Evolutionary conservation across 2,888 invertebrate genomes (phyloP).

Genomic region (Exephanes ischioxanthus): DNA sequence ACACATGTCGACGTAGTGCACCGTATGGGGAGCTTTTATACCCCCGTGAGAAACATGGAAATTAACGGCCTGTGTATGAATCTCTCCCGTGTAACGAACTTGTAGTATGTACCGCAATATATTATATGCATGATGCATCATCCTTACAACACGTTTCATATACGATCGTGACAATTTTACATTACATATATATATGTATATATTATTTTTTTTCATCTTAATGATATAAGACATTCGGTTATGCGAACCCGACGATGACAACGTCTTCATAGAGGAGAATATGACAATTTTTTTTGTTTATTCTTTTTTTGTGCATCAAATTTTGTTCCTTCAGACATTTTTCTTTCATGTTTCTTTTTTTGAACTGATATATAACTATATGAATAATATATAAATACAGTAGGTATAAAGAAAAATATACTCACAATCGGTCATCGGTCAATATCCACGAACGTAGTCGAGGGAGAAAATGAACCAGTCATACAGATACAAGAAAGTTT

Average conservation of each 20-base stretch:
- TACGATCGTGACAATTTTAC: neutral
- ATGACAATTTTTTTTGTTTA: neutral
- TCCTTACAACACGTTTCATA: conserved; percentile 2
- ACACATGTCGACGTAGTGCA: conserved; percentile 36
- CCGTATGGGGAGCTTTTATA: conserved; percentile 50
- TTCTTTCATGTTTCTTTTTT: neutral
- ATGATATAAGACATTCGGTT: conserved; percentile 36
- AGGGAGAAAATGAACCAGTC: neutral
- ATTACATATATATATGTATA: neutral
- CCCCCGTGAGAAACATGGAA: conserved; percentile 60
- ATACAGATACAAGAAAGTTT: conserved; percentile 23
- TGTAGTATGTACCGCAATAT: neutral
- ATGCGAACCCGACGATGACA: neutral
- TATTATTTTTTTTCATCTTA: conserved; percentile 1
- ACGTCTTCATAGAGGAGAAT: conserved; percentile 33
- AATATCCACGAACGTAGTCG: neutral
- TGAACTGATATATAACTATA: neutral
- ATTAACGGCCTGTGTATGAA: conserved; percentile 37
- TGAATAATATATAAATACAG: neutral
- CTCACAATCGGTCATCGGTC: neutral
- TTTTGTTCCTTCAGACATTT: neutral
- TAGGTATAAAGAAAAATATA: neutral
- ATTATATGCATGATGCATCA: conserved; percentile 15
- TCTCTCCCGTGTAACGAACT: neutral
- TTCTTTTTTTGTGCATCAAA: neutral